These are phyloP conservation scores for Brenthis hecate DNA, from an alignment of 2,888 invertebrate species.

Conservation along the genomic window DNA sequence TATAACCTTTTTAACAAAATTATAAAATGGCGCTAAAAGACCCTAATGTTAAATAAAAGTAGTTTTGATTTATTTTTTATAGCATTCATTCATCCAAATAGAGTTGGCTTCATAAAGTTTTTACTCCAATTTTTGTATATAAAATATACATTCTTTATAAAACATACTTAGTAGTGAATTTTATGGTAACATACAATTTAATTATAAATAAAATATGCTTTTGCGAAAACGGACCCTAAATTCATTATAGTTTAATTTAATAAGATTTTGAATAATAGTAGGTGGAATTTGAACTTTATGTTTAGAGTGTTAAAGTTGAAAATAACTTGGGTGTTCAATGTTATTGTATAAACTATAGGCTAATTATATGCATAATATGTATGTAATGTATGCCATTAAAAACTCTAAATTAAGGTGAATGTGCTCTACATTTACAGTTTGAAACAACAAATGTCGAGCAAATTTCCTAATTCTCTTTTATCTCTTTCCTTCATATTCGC, in stretches of 20 bases:
- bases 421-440: not conserved
- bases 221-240: slow-evolving; percentile 5
- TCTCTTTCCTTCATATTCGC: slow-evolving; percentile 72
- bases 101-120: slow-evolving; percentile 15
- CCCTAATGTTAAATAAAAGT: not conserved
- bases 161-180: not conserved
- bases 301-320: slow-evolving; percentile 9
- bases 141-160: slow-evolving; percentile 13
- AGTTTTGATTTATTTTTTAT: slow-evolving; percentile 33
- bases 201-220: slow-evolving; percentile 4
- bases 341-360: slow-evolving; percentile 48
- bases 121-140: slow-evolving; percentile 3
- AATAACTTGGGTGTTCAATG: slow-evolving; percentile 44
- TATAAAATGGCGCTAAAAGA: slow-evolving; percentile 18
- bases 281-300: slow-evolving; percentile 12
- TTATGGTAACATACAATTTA: not conserved
- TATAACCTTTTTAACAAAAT: not conserved
- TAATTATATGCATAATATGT: slow-evolving; percentile 67
- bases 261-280: slow-evolving; percentile 17
- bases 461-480: slow-evolving; percentile 20
- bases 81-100: slow-evolving; percentile 13
- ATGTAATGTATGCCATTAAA: slow-evolving; percentile 65
- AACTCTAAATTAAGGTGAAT: slow-evolving; percentile 20
- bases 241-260: not conserved
- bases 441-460: not conserved